These are phyloP conservation scores for Danaus chrysippus DNA, from an alignment of 2,888 invertebrate genomes.

Conservation along the genomic window DNA sequence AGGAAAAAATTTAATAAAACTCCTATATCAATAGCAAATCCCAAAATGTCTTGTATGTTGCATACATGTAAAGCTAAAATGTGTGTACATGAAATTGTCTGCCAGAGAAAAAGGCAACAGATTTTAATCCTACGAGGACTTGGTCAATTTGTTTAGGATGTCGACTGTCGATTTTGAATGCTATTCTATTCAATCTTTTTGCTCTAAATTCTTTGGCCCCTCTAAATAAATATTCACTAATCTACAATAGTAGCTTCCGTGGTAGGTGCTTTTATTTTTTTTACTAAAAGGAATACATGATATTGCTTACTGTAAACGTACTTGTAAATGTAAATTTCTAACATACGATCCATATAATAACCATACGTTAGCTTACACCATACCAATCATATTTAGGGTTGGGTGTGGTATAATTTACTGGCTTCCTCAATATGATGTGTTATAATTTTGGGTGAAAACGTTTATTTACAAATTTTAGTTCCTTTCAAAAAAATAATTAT, in stretches of 20 bases:
- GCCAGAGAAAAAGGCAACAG: constrained; percentile 51
- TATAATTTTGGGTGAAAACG: no score
- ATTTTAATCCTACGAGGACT: constrained; percentile 47
- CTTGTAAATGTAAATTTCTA: no score
- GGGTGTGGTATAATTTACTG: constrained; percentile 57
- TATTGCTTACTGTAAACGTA: no score
- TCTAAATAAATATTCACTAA: constrained; percentile 6
- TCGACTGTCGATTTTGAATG: constrained; percentile 37
- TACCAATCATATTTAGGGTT: constrained; percentile 25
- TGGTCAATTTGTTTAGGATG: constrained; percentile 64
- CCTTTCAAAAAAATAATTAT: no score
- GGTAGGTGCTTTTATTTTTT: no score
- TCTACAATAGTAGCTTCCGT: neutral
- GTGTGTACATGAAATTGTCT: constrained; percentile 36
- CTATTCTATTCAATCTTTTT: constrained; percentile 33
- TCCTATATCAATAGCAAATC: neutral
- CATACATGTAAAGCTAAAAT: constrained; percentile 1
- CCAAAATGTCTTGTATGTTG: neutral
- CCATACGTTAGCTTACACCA: no score
- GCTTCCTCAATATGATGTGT: constrained; percentile 38
- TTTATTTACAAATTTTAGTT: no score
- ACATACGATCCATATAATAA: no score
- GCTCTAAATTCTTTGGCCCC: constrained; percentile 19
- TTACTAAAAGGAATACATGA: no score
- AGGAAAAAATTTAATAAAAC: no score